Evolutionary conservation across 1,140 invertebrate species (phyloP).

Genomic region (Atta texana): DNA sequence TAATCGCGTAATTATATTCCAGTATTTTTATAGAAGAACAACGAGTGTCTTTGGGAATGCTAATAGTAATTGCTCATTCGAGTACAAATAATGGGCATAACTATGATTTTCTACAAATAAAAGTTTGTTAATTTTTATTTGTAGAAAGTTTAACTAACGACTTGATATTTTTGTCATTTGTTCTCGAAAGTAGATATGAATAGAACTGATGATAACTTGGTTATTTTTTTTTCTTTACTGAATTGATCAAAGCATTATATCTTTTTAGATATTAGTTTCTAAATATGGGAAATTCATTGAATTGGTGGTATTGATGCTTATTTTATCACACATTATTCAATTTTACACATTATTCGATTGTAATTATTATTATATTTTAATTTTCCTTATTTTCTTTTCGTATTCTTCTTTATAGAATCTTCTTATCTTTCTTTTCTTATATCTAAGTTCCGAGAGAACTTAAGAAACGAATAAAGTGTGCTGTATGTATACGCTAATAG

Average conservation of each 20-base stretch:
- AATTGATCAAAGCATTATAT: background rate
- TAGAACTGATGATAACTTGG: background rate
- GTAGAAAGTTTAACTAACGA: constrained; percentile 10
- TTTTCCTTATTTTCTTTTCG: background rate
- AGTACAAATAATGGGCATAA: background rate
- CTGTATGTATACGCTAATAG: background rate
- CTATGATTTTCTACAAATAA: too few relatives aligned
- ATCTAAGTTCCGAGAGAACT: background rate
- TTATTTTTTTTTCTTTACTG: background rate
- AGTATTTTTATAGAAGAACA: background rate
- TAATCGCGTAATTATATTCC: background rate
- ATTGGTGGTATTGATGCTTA: background rate
- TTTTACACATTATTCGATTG: background rate
- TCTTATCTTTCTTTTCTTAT: background rate
- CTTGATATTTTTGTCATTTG: background rate
- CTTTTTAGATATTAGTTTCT: constrained; percentile 11
- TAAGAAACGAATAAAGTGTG: constrained; percentile 14
- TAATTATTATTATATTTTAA: background rate
- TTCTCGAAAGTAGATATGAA: background rate
- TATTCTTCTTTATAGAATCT: background rate
- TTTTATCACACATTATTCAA: background rate
- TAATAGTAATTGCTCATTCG: background rate
- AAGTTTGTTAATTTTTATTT: background rate
- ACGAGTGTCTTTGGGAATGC: background rate
- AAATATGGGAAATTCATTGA: background rate